These are phyloP conservation scores for Gonocerus acuteangulatus DNA, from an alignment of 2,888 invertebrate genomes.

Conservation along the genomic window DNA sequence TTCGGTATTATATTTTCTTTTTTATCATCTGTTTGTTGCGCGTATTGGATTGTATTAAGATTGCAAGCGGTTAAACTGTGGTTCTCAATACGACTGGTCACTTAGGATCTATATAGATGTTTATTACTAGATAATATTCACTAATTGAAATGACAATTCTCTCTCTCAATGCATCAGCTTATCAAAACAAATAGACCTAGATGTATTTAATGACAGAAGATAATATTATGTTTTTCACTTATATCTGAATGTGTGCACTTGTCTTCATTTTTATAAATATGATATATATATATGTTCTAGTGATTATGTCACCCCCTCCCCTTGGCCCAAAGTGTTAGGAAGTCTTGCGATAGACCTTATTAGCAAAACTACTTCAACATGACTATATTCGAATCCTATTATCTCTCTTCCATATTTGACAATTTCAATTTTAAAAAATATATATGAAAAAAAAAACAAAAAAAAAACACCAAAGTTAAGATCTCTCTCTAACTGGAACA, in stretches of 20 bases:
- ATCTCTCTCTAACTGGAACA: conserved; percentile 16
- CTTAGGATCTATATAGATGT: neutral
- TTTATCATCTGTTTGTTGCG: too few species aligned
- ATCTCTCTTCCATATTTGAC: conserved; percentile 13
- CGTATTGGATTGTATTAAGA: too few species aligned
- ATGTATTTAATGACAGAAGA: neutral
- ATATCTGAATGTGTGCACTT: conserved; percentile 35
- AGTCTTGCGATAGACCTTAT: conserved; percentile 33
- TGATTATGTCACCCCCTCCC: conserved; percentile 35
- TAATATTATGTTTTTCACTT: conserved; percentile 25
- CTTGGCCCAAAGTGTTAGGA: conserved; percentile 34
- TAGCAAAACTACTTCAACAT: conserved; percentile 7
- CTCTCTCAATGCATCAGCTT: conserved; percentile 18
- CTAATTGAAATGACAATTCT: neutral
- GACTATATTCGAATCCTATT: neutral
- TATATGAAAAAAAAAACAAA: conserved; percentile 7
- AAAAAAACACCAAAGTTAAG: conserved; percentile 14
- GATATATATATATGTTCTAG: conserved; percentile 21
- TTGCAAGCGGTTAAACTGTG: too few species aligned
- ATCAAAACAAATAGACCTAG: conserved; percentile 20
- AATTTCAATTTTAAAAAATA: conserved; percentile 13
- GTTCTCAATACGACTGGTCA: conserved; percentile 19
- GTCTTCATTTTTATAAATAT: conserved; percentile 16
- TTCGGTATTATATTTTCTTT: too few species aligned
- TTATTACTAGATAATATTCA: conserved; percentile 6